Percentiles rank a stretch among this genome's conserved stretches.
Evolutionary conservation across 1,140 invertebrate species (phyloP).

Genomic region (Eumeta japonica): DNA sequence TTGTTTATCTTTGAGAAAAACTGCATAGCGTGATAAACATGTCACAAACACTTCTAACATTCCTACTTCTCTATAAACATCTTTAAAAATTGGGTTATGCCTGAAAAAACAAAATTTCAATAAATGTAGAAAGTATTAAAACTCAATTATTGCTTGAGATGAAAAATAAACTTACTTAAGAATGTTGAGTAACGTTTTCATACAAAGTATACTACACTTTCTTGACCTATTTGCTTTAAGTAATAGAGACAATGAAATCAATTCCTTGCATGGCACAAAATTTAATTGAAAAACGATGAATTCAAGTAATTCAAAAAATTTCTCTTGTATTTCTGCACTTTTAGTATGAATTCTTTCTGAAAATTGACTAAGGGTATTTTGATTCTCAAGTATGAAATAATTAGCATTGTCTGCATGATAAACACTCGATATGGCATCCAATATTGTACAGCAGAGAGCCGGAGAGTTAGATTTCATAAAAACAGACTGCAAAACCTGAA

Average conservation of each 20-base stretch:
- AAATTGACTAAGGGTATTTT: constrained; percentile 93
- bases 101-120: constrained; percentile 56
- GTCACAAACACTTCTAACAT: constrained; percentile 95
- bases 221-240: constrained; percentile 81
- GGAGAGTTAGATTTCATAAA: constrained; percentile 87
- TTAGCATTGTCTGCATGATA: constrained; percentile 98
- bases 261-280: constrained; percentile 98
- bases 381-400: constrained; percentile 97
- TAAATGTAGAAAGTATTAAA: constrained; percentile 5
- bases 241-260: constrained; percentile 92
- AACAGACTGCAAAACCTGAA: constrained; percentile 89
- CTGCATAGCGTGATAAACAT: constrained; percentile 85
- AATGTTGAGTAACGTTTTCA: constrained; percentile 86
- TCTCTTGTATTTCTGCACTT: constrained; percentile 87
- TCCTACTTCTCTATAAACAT: constrained; percentile 97
- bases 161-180: constrained; percentile 74
- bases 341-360: constrained; percentile 93
- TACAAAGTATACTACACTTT: constrained; percentile 81
- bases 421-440: constrained; percentile 94
- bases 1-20: constrained; percentile 72
- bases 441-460: constrained; percentile 82
- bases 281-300: constrained; percentile 96
- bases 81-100: constrained; percentile 91
- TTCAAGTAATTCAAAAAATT: constrained; percentile 94
- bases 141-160: no score